Evolutionary conservation across 2,888 invertebrate species (phyloP).

Genomic region (Pyrocoelia pectoralis): DNA sequence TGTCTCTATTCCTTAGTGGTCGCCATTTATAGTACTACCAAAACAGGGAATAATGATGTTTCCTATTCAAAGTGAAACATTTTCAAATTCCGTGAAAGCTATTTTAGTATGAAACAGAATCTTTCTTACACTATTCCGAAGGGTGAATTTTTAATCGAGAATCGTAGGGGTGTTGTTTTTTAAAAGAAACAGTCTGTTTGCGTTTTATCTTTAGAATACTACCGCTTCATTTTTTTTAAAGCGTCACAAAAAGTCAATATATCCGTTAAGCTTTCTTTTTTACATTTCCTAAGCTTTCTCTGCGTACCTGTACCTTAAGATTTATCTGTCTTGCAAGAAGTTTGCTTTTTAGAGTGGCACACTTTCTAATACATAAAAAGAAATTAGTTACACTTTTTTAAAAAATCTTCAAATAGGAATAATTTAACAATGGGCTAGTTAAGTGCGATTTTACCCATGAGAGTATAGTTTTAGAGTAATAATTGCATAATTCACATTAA

Average conservation of each 20-base stretch:
- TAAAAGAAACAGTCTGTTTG: background rate
- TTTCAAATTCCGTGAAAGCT: conserved; percentile 12
- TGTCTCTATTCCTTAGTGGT: conserved; percentile 26
- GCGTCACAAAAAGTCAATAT: background rate
- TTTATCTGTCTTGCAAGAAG: no score
- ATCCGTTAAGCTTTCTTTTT: conserved; percentile 12
- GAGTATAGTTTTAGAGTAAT: conserved; percentile 28
- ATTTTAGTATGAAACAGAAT: conserved; percentile 9
- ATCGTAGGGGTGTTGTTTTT: background rate
- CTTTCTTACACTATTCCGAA: background rate
- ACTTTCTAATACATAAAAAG: no score
- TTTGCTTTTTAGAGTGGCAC: no score
- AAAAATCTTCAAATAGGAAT: no score
- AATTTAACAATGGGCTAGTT: no score
- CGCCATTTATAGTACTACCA: conserved; percentile 21
- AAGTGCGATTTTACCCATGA: no score
- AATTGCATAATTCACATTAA: conserved; percentile 31
- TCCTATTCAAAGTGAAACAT: conserved; percentile 7
- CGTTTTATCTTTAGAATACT: background rate
- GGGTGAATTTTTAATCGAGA: conserved; percentile 11
- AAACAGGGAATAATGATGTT: conserved; percentile 13
- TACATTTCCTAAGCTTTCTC: conserved; percentile 6
- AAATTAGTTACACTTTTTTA: no score
- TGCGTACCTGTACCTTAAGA: no score
- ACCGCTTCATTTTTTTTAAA: background rate